A percentile compares a stretch with the other conserved stretches of the same genome.
Conservation (phyloP, 2,113 vertebrate genomes). For the Chlamydotis undulata region DNA sequence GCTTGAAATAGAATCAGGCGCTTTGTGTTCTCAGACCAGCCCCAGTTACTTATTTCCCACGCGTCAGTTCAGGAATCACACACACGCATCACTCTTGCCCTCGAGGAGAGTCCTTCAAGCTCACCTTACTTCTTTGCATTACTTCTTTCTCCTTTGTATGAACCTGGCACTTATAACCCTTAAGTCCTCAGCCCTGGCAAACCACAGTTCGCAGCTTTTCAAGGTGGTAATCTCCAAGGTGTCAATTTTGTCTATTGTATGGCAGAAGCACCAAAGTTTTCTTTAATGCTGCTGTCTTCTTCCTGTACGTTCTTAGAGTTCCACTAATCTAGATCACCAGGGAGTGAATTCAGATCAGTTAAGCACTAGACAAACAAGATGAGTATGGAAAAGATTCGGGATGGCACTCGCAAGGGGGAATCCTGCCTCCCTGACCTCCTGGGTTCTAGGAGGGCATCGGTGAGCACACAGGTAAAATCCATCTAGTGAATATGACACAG, state of each 20-base stretch:
- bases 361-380: neutral
- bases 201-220: neutral
- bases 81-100: neutral
- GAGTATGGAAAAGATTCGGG: neutral
- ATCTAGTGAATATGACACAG: neutral
- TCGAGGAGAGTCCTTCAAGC: neutral
- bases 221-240: neutral
- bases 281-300: neutral
- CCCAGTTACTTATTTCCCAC: constrained; percentile 1
- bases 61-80: neutral
- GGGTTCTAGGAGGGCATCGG: neutral
- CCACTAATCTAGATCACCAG: neutral
- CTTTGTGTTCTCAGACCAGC: neutral
- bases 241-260: neutral
- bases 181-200: neutral
- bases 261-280: neutral
- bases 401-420: neutral
- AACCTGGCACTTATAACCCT: neutral
- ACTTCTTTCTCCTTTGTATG: neutral
- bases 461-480: neutral
- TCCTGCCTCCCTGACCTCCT: neutral
- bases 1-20: neutral
- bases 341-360: neutral
- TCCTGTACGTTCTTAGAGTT: neutral
- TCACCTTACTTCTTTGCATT: neutral